A percentile compares a stretch with the other conserved stretches of the same genome.
These are phyloP conservation scores for Psittacus erithacus DNA, from an alignment of 2,113 vertebrate species.

Conservation along the genomic window DNA sequence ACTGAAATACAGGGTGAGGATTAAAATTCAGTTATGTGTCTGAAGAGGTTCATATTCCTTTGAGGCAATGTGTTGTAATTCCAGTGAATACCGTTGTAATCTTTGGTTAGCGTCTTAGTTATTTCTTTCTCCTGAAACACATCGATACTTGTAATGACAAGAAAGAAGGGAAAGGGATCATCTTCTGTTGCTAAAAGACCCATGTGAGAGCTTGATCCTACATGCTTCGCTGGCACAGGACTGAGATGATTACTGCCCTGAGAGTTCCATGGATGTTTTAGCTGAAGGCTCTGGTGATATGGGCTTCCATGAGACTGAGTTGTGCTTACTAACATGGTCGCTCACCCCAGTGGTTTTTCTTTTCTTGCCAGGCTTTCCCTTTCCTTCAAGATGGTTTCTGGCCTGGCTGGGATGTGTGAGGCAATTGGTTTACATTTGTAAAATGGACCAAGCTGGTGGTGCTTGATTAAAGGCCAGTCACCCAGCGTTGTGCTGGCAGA, in stretches of 20 bases:
- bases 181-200: not conserved
- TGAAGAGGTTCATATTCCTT: constrained; percentile 3
- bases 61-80: not conserved
- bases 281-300: not conserved
- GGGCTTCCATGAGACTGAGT: accelerated
- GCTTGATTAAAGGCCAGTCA: not conserved
- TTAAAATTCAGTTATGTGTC: constrained; percentile 24
- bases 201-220: not conserved
- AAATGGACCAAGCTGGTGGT: not conserved
- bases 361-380: not conserved
- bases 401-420: not conserved
- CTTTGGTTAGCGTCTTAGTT: not conserved
- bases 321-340: not conserved
- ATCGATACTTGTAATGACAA: not conserved
- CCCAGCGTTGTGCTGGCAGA: not conserved
- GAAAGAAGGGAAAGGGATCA: not conserved
- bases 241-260: not conserved
- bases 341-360: not conserved
- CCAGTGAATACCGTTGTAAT: not conserved
- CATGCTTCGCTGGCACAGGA: not conserved
- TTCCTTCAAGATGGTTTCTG: not conserved
- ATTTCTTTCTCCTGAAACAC: not conserved
- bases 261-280: not conserved
- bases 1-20: not conserved
- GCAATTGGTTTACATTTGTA: not conserved